Conservation (phyloP, 2,797 vertebrate species). For the Eulemur mongoz region DNA sequence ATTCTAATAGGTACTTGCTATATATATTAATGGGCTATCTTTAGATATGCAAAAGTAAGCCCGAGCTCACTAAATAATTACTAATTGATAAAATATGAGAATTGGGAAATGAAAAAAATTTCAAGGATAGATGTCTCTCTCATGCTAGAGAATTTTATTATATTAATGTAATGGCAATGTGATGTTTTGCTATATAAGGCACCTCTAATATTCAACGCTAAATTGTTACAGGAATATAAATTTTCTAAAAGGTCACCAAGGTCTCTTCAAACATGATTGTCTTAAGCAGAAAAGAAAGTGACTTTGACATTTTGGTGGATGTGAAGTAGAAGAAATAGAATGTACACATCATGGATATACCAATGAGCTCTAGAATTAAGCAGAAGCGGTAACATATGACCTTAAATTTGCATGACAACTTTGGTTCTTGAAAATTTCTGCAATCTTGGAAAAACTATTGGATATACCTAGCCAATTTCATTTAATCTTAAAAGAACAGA, state of each 20-base stretch:
- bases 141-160: background rate
- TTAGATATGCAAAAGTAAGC: background rate
- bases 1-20: background rate
- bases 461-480: background rate
- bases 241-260: background rate
- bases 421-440: background rate
- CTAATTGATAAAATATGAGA: background rate
- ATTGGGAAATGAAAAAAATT: background rate
- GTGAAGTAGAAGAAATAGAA: background rate
- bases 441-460: background rate
- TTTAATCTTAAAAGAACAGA: background rate
- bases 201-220: background rate
- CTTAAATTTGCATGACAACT: background rate
- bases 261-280: background rate
- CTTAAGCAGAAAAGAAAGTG: slow-evolving; percentile 3
- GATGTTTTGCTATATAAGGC: background rate
- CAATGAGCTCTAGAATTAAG: background rate
- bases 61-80: background rate
- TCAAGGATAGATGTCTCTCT: background rate
- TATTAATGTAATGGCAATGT: background rate
- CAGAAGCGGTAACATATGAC: background rate
- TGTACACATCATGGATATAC: background rate
- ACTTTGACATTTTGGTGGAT: background rate
- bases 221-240: background rate
- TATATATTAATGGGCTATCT: background rate